phyloP scores from a whole-genome alignment of 2,888 invertebrate genomes.

The Apomyelois bistriatella region DNA sequence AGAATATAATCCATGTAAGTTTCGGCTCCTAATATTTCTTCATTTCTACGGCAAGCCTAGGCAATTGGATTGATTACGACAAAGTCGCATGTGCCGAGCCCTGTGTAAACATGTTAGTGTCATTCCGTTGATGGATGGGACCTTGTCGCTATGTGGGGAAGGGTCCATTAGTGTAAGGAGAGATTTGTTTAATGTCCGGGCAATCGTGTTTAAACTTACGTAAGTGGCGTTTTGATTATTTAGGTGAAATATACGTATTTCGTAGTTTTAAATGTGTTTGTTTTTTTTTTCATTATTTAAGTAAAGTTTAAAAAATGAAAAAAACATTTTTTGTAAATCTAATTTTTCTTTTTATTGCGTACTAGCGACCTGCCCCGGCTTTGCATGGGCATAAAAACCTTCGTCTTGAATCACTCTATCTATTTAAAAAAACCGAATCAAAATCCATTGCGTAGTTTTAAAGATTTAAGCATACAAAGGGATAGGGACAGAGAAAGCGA shows the following conservation, averaged over 20 bases:
- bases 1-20: background rate
- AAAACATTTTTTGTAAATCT: no score
- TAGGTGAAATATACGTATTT: background rate
- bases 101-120: constrained; percentile 21
- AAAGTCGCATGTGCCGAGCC: constrained; percentile 16
- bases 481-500: no score
- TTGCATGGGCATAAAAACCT: no score
- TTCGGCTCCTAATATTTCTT: background rate
- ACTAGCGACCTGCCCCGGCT: no score
- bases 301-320: no score
- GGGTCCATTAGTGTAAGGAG: constrained; percentile 6
- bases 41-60: constrained; percentile 5
- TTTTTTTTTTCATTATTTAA: no score
- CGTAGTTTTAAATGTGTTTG: background rate
- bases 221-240: background rate
- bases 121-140: constrained; percentile 27
- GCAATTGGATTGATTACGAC: constrained; percentile 5
- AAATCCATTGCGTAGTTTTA: no score
- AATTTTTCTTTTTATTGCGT: no score
- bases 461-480: no score
- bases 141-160: constrained; percentile 17
- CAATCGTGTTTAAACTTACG: background rate
- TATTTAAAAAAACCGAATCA: no score
- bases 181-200: constrained; percentile 5
- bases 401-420: no score